These are phyloP conservation scores for Pocillopora verrucosa DNA, from an alignment of 64 coral and sea anemone genomes.

Conservation along the genomic window DNA sequence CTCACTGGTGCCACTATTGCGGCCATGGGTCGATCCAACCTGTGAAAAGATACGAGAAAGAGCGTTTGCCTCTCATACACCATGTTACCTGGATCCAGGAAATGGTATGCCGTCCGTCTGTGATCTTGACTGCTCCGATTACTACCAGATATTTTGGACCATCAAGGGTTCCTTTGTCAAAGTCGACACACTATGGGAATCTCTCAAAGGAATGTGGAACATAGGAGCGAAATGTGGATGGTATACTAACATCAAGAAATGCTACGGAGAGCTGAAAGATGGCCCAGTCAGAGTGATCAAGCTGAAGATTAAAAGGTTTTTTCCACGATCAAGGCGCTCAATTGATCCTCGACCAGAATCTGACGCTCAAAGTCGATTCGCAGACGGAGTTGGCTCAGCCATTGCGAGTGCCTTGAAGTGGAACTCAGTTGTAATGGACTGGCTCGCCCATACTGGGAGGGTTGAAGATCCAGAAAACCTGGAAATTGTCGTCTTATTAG, in stretches of 20 bases:
- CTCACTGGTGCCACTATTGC: conserved; percentile 41
- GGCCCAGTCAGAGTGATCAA: conserved; percentile 1
- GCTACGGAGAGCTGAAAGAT: neutral
- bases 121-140: conserved; percentile 36
- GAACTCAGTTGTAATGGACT: conserved; percentile 38
- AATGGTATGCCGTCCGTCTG: conserved; percentile 38
- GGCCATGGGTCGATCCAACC: conserved; percentile 23
- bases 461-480: neutral
- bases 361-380: conserved; percentile 38
- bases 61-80: conserved; percentile 54
- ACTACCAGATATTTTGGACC: conserved; percentile 35
- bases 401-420: conserved; percentile 20
- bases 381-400: conserved; percentile 9
- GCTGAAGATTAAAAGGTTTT: conserved; percentile 10
- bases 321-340: conserved; percentile 1
- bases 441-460: conserved; percentile 15
- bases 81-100: conserved; percentile 45
- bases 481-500: conserved; percentile 41
- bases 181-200: conserved; percentile 35
- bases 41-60: conserved; percentile 45
- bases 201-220: conserved; percentile 49
- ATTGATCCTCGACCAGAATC: conserved; percentile 17
- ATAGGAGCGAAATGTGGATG: neutral
- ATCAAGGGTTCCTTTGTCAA: conserved; percentile 33
- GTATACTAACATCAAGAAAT: neutral